These are phyloP conservation scores for Hydraecia micacea DNA, from an alignment of 2,888 invertebrate genomes.

Conservation along the genomic window DNA sequence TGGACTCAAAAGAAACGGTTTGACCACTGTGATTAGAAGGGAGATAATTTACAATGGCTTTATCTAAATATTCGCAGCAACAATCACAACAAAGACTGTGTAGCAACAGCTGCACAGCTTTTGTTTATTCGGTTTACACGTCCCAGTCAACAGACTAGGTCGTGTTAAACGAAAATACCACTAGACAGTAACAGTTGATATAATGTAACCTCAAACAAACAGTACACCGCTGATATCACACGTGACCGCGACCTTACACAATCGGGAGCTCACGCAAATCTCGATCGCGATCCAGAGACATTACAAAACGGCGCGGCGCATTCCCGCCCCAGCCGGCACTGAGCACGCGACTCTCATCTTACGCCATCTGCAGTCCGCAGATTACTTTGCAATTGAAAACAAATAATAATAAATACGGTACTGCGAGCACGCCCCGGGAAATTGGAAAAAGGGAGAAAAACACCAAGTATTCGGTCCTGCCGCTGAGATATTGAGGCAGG, in stretches of 20 bases:
- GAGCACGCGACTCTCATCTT: conserved; percentile 73
- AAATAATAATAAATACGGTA: conserved; percentile 89
- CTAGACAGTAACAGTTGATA: background rate
- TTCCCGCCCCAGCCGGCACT: conserved; percentile 41
- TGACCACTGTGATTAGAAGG: no score
- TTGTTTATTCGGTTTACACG: no score
- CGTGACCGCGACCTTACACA: conserved; percentile 24
- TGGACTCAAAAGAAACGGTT: no score
- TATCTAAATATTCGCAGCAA: no score
- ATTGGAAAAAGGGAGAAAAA: conserved; percentile 86
- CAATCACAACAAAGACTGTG: background rate
- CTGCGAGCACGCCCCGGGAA: conserved; percentile 81
- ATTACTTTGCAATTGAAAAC: conserved; percentile 90
- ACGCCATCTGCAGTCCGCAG: conserved; percentile 86
- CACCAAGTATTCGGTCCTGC: conserved; percentile 70
- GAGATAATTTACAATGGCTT: no score
- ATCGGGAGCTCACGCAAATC: conserved; percentile 26
- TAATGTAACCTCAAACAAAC: background rate
- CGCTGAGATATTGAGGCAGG: conserved; percentile 79
- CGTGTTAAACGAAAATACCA: background rate
- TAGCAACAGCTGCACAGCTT: background rate
- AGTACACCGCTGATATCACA: background rate
- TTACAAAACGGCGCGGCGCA: conserved; percentile 27
- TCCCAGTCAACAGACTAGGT: no score
- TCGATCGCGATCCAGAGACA: conserved; percentile 25